Evolutionary conservation across 2,113 vertebrate species (phyloP).

Genomic region (Coreoperca whiteheadi): DNA sequence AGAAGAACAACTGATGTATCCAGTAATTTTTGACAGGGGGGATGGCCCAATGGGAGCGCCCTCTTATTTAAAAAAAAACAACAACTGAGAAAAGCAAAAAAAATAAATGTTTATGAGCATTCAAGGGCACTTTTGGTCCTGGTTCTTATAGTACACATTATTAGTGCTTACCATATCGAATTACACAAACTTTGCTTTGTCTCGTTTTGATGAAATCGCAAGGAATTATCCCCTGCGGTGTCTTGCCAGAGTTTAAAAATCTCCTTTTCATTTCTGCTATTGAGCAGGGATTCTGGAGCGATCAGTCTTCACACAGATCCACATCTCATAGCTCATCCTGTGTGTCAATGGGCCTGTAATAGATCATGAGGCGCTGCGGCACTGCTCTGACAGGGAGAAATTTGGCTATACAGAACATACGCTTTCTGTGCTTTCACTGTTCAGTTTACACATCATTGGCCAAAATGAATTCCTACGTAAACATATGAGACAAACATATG

Average conservation of each 20-base stretch:
- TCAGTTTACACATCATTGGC: neutral
- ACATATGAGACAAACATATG: neutral
- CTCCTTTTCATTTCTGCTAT: constrained; percentile 69
- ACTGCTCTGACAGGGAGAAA: constrained; percentile 46
- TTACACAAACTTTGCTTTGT: constrained; percentile 56
- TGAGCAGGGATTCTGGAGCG: constrained; percentile 55
- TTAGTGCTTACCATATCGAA: constrained; percentile 41
- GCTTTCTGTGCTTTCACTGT: constrained; percentile 7
- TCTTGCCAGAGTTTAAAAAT: constrained; percentile 62
- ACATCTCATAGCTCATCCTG: constrained; percentile 67
- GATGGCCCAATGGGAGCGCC: no score
- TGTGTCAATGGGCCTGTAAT: constrained; percentile 63
- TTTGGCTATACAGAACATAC: constrained; percentile 29
- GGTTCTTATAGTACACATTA: constrained; percentile 16
- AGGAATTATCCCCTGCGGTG: constrained; percentile 48
- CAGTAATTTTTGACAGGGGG: no score
- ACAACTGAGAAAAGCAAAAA: no score
- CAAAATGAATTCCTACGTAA: neutral
- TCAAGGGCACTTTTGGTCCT: no score
- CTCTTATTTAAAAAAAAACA: no score
- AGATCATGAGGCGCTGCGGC: constrained; percentile 41
- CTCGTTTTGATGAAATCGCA: constrained; percentile 50
- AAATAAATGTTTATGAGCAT: no score
- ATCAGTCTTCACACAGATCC: constrained; percentile 65
- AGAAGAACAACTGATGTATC: no score